phyloP scores from a whole-genome alignment of 2,888 invertebrate genomes.

The Syrista parreyssii region DNA sequence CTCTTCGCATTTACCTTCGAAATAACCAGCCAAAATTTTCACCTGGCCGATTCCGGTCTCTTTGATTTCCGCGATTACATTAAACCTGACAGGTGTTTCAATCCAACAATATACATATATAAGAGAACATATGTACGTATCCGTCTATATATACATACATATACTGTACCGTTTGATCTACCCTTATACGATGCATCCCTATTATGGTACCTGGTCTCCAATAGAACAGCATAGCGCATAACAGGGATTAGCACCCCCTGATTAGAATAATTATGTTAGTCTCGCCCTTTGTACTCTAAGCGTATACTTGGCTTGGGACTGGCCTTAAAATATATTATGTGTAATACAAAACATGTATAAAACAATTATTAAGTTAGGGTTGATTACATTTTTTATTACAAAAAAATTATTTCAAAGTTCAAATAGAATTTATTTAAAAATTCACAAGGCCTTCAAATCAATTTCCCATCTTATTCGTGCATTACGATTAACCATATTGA shows the following conservation, averaged over 20 bases:
- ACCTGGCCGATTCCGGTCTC: conserved; percentile 42
- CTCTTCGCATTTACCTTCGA: conserved; percentile 39
- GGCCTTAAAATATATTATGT: background rate
- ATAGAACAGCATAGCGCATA: background rate
- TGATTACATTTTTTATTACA: background rate
- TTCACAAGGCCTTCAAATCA: background rate
- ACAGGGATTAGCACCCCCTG: conserved; percentile 1
- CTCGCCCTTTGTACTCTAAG: background rate
- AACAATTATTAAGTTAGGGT: background rate
- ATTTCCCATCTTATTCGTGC: background rate
- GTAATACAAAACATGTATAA: background rate
- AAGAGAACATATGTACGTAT: background rate
- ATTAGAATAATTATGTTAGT: conserved; percentile 4
- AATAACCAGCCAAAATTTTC: conserved; percentile 39
- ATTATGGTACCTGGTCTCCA: background rate
- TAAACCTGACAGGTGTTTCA: conserved; percentile 58
- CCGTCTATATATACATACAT: background rate
- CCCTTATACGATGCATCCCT: background rate
- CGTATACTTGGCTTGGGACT: background rate
- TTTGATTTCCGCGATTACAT: conserved; percentile 62
- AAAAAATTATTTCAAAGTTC: background rate
- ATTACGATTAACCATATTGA: background rate
- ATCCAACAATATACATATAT: conserved; percentile 6
- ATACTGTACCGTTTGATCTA: background rate
- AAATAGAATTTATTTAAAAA: background rate